phyloP scores from a whole-genome alignment of 2,888 invertebrate species.

The Molanna angustata region DNA sequence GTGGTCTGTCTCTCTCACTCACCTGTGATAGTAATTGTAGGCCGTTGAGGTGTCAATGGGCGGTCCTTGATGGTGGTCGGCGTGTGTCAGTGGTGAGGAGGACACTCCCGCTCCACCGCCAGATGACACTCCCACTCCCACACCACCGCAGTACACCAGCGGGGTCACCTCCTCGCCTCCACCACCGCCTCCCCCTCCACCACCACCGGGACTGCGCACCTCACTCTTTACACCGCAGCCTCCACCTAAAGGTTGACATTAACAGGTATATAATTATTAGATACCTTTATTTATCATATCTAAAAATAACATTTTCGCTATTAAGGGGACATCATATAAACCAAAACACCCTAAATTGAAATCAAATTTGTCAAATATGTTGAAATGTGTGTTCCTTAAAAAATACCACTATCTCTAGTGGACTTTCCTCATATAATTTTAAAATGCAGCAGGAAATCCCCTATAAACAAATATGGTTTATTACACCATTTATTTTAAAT shows the following conservation, averaged over 20 bases:
- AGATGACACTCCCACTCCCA: slow-evolving; percentile 40
- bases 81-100: slow-evolving; percentile 50
- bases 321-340: too few species aligned
- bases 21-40: slow-evolving; percentile 77
- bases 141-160: slow-evolving; percentile 32
- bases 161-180: slow-evolving; percentile 38
- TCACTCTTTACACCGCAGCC: slow-evolving; percentile 66
- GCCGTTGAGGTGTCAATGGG: slow-evolving; percentile 57
- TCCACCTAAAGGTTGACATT: not conserved
- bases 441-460: too few species aligned
- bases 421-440: too few species aligned
- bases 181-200: slow-evolving; percentile 49
- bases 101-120: slow-evolving; percentile 40
- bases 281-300: not conserved
- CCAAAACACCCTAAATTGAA: too few species aligned
- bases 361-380: too few species aligned
- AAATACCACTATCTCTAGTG: too few species aligned
- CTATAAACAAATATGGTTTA: too few species aligned
- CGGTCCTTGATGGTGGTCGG: slow-evolving; percentile 55
- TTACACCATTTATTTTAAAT: too few species aligned
- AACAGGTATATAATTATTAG: not conserved
- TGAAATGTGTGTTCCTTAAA: too few species aligned
- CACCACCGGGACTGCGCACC: slow-evolving; percentile 67
- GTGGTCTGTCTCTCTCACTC: too few species aligned
- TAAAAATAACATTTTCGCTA: not conserved